Percentiles rank a stretch among this genome's conserved stretches.
Evolutionary conservation across 2,888 invertebrate species (phyloP).

Genomic region (Tupiocoris notatus): DNA sequence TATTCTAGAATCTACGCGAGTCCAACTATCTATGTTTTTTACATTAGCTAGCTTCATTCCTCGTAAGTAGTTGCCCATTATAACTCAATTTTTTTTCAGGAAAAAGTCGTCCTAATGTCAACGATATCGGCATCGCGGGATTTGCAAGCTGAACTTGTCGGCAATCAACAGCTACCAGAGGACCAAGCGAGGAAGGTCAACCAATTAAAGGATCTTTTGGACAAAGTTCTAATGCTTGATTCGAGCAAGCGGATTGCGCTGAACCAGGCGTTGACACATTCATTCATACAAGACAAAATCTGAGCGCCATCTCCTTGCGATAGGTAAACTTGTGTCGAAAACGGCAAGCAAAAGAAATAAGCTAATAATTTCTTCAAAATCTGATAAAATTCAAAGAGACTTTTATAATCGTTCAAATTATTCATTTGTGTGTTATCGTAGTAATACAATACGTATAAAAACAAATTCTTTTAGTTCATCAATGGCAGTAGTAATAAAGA

Average conservation of each 20-base stretch:
- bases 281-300: constrained; percentile 94
- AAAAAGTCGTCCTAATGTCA: constrained; percentile 89
- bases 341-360: constrained; percentile 1
- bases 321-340: constrained; percentile 38
- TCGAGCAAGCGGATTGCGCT: constrained; percentile 90
- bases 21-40: too few species aligned
- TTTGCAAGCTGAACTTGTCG: constrained; percentile 81
- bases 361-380: not conserved
- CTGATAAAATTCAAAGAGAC: constrained; percentile 6
- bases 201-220: constrained; percentile 88
- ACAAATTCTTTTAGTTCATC: not conserved
- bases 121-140: constrained; percentile 84
- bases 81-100: constrained; percentile 26
- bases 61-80: too few species aligned
- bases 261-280: constrained; percentile 89
- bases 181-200: constrained; percentile 87
- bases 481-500: constrained; percentile 6
- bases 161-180: constrained; percentile 81
- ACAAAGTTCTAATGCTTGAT: constrained; percentile 88
- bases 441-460: not conserved
- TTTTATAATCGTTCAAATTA: constrained; percentile 15
- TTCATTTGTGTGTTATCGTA: not conserved
- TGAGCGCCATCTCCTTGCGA: constrained; percentile 51
- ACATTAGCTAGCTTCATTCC: too few species aligned
- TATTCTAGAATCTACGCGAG: too few species aligned